Evolutionary conservation across 2,888 invertebrate genomes (phyloP), one percentile per base, ranked within the genome.

Genomic region (Drosophila eohydei): DNA sequence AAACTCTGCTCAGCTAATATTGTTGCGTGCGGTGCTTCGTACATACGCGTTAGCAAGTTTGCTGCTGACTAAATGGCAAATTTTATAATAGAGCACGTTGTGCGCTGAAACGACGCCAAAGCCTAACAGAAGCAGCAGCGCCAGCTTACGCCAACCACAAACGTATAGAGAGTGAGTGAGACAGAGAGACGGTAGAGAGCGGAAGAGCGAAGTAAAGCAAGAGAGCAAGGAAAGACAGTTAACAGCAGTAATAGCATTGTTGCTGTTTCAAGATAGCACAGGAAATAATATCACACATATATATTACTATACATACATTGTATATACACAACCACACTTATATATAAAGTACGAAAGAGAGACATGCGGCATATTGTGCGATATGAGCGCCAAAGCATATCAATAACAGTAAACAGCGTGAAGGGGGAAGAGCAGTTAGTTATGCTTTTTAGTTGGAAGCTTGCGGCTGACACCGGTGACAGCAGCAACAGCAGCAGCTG

Each of bases 41-140:
- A 88, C 87, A 81, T 83, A 81, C 85, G 86, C 88, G 86, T 88
- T 87, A 89, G 90, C 90, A 80, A 86, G 89, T 89, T 90, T 88
- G 81, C 85, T 87, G 88, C 84, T 79, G 81, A 90, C 90, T 88
- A 84, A 90, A 89, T 84, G 82, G 83, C 81, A 81, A 88, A 77
- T 68, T 81, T 71, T 73, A 71, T 74, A 65, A 69, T 60, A 77
- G 63, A 70, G 38, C 61, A 60, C 56, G 54, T 62, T 61, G 46
- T 70, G 70, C 65, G 65, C 70, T 58, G 59, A 58, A 72, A 60
- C 73, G 66, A 66, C 71, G 71, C n/a, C 72, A 59, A 57, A 73
- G 73, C 64, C 68, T 58, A 73, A 40, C 55, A 64, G 58, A 52
- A 57, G 30, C 38, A 43, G 48, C 60, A 60, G 44, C 55, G 50